A percentile compares a stretch with the other conserved stretches of the same genome.
Conservation (phyloP, 1,140 invertebrate species). For the Halictus rubicundus region DNA sequence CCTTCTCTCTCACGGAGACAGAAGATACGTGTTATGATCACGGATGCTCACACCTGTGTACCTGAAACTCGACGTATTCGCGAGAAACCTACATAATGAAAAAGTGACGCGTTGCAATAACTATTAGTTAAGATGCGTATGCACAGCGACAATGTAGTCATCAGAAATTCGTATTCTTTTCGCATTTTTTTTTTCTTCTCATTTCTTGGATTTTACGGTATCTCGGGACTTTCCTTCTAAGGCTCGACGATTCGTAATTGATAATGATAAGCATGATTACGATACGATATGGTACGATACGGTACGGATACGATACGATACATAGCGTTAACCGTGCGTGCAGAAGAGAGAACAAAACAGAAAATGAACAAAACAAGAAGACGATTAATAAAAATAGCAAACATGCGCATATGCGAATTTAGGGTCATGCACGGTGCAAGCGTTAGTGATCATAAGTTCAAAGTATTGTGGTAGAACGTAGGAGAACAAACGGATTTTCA, state of each 20-base stretch:
- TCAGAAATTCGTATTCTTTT: too few relatives aligned
- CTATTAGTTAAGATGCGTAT: too few relatives aligned
- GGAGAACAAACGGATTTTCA: not conserved
- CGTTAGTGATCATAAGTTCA: constrained; percentile 53
- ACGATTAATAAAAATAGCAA: too few relatives aligned
- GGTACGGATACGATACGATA: too few relatives aligned
- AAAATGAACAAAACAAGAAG: not conserved
- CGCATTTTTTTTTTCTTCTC: too few relatives aligned
- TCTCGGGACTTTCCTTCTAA: not conserved
- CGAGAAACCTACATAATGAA: not conserved
- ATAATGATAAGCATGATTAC: not conserved
- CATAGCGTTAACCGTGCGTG: not conserved
- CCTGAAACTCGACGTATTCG: not conserved
- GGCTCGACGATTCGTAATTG: not conserved
- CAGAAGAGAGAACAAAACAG: not conserved
- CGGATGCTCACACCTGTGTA: constrained; percentile 58
- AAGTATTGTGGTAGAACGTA: not conserved
- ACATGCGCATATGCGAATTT: not conserved
- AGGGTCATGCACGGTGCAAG: constrained; percentile 42
- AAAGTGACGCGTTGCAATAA: not conserved
- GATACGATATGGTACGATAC: too few relatives aligned
- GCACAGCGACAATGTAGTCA: too few relatives aligned
- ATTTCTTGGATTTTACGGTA: too few relatives aligned
- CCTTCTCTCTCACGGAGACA: constrained; percentile 36
- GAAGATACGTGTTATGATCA: constrained; percentile 49